phyloP scores from a whole-genome alignment of 2,888 invertebrate genomes.

The Ochropacha duplaris region DNA sequence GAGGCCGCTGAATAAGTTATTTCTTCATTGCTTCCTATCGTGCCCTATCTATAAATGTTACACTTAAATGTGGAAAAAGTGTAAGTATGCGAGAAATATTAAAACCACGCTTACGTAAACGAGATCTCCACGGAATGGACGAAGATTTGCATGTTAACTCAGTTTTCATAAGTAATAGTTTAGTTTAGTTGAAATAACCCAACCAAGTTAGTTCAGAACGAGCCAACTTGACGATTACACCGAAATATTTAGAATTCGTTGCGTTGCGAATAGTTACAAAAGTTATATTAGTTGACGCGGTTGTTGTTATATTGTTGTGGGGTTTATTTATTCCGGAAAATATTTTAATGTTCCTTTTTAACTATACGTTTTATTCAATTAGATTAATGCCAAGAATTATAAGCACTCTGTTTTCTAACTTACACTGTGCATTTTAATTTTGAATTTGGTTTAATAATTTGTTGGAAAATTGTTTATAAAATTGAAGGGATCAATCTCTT shows the following conservation, averaged over 20 bases:
- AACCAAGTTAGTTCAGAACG: conserved; percentile 55
- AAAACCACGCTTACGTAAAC: conserved; percentile 53
- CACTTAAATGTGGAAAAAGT: conserved; percentile 25
- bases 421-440: too few relatives aligned
- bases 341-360: neutral
- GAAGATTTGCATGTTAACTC: conserved; percentile 77
- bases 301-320: neutral
- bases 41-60: conserved; percentile 31
- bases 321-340: neutral
- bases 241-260: conserved; percentile 63
- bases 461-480: conserved; percentile 13
- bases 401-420: too few relatives aligned
- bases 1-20: conserved; percentile 13
- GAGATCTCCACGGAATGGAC: conserved; percentile 56
- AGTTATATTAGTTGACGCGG: conserved; percentile 43
- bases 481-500: conserved; percentile 33
- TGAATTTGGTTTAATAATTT: neutral
- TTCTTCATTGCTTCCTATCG: neutral
- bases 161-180: conserved; percentile 75
- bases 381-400: neutral
- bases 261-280: conserved; percentile 56
- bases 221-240: conserved; percentile 60
- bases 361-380: neutral
- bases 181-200: conserved; percentile 64
- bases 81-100: conserved; percentile 50